phyloP scores from a whole-genome alignment of 1,140 invertebrate species.

The Drosophila gunungcola region DNA sequence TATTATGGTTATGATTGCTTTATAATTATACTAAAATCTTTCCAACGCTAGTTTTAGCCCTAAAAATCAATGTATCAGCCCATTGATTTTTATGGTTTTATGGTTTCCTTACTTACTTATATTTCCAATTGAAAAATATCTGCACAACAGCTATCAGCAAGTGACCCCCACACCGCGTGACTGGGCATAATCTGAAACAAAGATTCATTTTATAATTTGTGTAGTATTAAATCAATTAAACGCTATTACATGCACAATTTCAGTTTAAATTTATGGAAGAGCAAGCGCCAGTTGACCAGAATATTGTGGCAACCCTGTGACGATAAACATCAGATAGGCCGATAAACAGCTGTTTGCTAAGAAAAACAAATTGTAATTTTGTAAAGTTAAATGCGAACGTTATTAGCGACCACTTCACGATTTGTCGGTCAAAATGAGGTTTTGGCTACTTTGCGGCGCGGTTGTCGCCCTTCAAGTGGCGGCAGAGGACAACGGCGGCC shows the following conservation, averaged over 20 bases:
- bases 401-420: neutral
- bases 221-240: slow-evolving; percentile 33
- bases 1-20: no score
- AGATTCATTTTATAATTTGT: slow-evolving; percentile 31
- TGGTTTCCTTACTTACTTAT: no score
- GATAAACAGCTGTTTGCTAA: slow-evolving; percentile 26
- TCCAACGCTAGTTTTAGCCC: no score
- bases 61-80: no score
- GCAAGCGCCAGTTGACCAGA: neutral
- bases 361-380: slow-evolving; percentile 32
- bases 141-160: slow-evolving; percentile 46
- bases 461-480: slow-evolving; percentile 1
- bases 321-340: slow-evolving; percentile 27
- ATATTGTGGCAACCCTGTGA: slow-evolving; percentile 12
- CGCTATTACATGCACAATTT: slow-evolving; percentile 52
- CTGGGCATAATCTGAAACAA: slow-evolving; percentile 23
- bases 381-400: slow-evolving; percentile 23
- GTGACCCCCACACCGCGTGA: slow-evolving; percentile 32
- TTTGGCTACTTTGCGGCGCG: slow-evolving; percentile 16
- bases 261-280: slow-evolving; percentile 11
- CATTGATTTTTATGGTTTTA: no score
- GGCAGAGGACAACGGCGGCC: neutral
- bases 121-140: slow-evolving; percentile 4
- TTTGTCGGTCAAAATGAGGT: slow-evolving; percentile 10
- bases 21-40: neutral